Base-by-base conservation (phyloP, 2,797 vertebrate species). In the Neosilurus hyrtlii region DNA sequence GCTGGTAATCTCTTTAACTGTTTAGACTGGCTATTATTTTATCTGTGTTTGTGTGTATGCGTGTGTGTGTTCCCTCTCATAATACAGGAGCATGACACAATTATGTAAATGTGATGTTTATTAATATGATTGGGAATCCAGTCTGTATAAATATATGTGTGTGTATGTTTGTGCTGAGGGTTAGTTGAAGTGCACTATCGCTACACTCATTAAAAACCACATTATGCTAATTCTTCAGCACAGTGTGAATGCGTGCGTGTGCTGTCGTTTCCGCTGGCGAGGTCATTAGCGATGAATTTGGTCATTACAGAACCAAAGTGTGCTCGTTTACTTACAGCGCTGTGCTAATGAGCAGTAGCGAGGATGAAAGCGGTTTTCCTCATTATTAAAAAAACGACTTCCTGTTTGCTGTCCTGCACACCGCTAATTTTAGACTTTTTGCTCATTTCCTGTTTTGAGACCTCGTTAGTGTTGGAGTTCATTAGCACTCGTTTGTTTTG, bases 31-130 rank as follows among this genome's bases (percentile, higher is more conserved):
- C 16, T 37, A 37, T 67, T 18, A 20, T 20, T 16, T 35, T 16
- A 7, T 26, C 2, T 37, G 8, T 37, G 22, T 52, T 12, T 26
- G 49, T 16, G 49, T 35, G 26, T 22, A 16, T 22, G 54, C 22
- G 26, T 59, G 73, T 77, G n/a, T 26, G 59, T 77, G 59, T 18
- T 43, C 7, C 30, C 56, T 12, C 56, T 37, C 30, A 74, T 56
- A 52, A 71, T 15, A 71, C 43, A 74, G 26, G 54, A 61, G 56
- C 56, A 22, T 35, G 54, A 59, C 72, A 76, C 73, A 61, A 8
- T 78, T 51, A 78, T 78, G 76, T 65, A 65, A 92, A 91, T 86
- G 63, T 52, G 83, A 88, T 89, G 87, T 87, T 84, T 51, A 63
- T 65, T 78, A 26, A 49, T 78, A n/a, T 78, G 59, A 78, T 51